Conservation (phyloP, 2,888 invertebrate genomes). For the Tromatobia lineatoria region DNA sequence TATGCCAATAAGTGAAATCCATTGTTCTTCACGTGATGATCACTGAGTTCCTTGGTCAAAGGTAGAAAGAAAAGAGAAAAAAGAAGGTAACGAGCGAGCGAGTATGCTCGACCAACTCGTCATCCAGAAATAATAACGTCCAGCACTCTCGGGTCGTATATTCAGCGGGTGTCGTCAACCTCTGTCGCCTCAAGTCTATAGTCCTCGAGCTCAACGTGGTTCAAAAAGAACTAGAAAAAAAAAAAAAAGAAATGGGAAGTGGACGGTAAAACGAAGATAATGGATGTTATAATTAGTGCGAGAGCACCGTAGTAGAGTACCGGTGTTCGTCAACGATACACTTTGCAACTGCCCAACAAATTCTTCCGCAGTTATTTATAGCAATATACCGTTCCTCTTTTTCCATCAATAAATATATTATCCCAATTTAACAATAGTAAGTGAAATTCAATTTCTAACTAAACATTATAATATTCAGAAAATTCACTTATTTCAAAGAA, state of each 20-base stretch:
- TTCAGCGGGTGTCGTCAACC: conserved; percentile 58
- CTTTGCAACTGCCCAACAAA: not conserved
- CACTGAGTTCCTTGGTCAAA: not conserved
- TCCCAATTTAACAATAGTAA: no score
- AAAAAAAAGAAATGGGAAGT: not conserved
- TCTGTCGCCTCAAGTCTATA: conserved; percentile 31
- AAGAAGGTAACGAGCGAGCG: conserved; percentile 26
- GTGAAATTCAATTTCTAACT: no score
- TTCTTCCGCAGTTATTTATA: not conserved
- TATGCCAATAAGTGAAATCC: not conserved
- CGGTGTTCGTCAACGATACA: not conserved
- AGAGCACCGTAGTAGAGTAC: not conserved
- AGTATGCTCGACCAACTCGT: conserved; percentile 46
- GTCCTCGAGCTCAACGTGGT: conserved; percentile 15
- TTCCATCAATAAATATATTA: not conserved
- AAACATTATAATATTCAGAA: no score
- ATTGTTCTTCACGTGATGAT: not conserved
- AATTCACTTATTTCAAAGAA: no score
- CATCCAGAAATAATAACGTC: conserved; percentile 65
- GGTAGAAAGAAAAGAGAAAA: conserved; percentile 3
- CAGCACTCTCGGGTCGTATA: conserved; percentile 19
- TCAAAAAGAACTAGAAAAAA: conserved; percentile 7
- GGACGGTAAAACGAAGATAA: conserved; percentile 25
- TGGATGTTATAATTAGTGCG: conserved; percentile 35
- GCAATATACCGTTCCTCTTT: no score